Conservation (phyloP, 2,888 invertebrate species). For the Ashinkailepas kermadecensis region DNA sequence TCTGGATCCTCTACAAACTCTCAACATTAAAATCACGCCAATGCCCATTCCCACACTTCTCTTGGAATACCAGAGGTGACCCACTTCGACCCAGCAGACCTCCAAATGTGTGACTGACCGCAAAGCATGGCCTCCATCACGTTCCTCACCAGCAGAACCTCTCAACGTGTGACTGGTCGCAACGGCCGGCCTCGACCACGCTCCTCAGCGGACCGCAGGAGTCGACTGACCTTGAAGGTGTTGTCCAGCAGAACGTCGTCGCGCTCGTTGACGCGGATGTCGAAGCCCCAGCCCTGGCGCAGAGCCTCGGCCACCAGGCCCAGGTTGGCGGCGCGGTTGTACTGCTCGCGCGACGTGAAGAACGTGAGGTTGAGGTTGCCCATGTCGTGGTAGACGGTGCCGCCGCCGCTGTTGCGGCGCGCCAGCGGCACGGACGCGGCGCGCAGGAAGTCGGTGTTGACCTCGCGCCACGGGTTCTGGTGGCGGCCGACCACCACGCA, state of each 20-base stretch:
- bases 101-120: no score
- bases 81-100: no score
- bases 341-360: slow-evolving; percentile 72
- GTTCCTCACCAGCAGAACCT: no score
- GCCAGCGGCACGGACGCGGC: slow-evolving; percentile 66
- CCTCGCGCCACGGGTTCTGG: slow-evolving; percentile 94
- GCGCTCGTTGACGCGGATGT: slow-evolving; percentile 65
- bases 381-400: slow-evolving; percentile 90
- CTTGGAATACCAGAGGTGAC: no score
- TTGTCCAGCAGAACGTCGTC: slow-evolving; percentile 79
- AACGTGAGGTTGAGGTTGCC: slow-evolving; percentile 91
- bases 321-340: slow-evolving; percentile 79
- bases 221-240: slow-evolving; percentile 54
- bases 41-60: no score
- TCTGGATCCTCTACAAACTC: neutral
- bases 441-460: slow-evolving; percentile 61
- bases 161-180: no score
- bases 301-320: slow-evolving; percentile 75
- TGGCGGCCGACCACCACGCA: slow-evolving; percentile 93
- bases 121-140: no score
- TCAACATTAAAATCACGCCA: no score
- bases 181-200: no score
- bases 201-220: neutral
- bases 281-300: slow-evolving; percentile 69
- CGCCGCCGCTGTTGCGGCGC: slow-evolving; percentile 88